phyloP scores from a whole-genome alignment of 2,888 invertebrate genomes.

The Morpho deidamia region DNA sequence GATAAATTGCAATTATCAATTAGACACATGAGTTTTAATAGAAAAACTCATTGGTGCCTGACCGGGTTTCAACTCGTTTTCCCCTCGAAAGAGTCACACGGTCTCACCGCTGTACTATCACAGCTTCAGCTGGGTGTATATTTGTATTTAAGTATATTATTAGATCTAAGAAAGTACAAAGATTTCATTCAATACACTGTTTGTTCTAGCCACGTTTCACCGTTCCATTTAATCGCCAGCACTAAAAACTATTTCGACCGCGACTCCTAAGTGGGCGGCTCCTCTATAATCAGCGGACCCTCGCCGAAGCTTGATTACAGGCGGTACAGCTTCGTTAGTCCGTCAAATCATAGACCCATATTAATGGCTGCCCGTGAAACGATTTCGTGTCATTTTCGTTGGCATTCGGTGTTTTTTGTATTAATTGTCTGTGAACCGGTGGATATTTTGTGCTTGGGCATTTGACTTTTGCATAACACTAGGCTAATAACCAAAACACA shows the following conservation, averaged over 20 bases:
- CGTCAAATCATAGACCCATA: conserved; percentile 68
- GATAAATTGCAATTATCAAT: too few species aligned
- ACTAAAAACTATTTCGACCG: conserved; percentile 20
- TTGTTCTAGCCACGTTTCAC: conserved; percentile 1
- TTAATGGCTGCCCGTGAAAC: conserved; percentile 51
- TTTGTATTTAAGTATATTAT: too few species aligned
- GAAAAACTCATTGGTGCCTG: too few species aligned
- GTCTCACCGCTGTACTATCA: too few species aligned
- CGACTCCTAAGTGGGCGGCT: conserved; percentile 51
- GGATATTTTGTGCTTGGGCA: too few species aligned
- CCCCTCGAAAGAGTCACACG: too few species aligned
- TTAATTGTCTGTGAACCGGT: conserved; percentile 57
- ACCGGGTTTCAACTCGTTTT: too few species aligned
- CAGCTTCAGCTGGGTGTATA: too few species aligned
- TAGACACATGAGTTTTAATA: too few species aligned
- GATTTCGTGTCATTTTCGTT: conserved; percentile 63
- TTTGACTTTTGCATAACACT: too few species aligned
- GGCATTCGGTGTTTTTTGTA: conserved; percentile 30
- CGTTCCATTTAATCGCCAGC: conserved; percentile 16
- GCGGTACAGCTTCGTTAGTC: conserved; percentile 66
- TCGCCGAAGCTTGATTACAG: conserved; percentile 63
- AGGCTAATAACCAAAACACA: too few species aligned
- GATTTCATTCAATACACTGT: background rate
- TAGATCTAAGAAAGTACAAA: too few species aligned
- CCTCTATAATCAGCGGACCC: conserved; percentile 64